A percentile compares a stretch with the other conserved stretches of the same genome.
Conservation (phyloP, 2,113 vertebrate genomes). For the Oryzias javanicus region DNA sequence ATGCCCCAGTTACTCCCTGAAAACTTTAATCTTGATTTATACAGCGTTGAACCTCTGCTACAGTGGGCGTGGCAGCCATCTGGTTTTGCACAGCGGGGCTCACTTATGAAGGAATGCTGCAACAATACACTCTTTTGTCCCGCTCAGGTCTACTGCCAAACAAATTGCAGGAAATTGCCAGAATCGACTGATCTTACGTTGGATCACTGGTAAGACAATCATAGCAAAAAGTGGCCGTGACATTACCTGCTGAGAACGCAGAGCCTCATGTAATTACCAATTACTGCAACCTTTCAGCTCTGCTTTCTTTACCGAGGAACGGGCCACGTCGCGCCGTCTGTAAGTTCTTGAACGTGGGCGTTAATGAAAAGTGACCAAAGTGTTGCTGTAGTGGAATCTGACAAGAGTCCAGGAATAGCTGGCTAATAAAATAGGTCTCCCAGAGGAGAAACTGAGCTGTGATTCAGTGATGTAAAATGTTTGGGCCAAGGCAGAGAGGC, state of each 20-base stretch:
- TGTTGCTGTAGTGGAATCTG: slow-evolving; percentile 57
- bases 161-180: slow-evolving; percentile 50
- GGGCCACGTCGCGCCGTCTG: slow-evolving; percentile 11
- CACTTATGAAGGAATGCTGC: slow-evolving; percentile 39
- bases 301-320: slow-evolving; percentile 32
- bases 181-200: slow-evolving; percentile 37
- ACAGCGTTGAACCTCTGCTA: slow-evolving; percentile 22
- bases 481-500: slow-evolving; percentile 35
- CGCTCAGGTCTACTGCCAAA: slow-evolving; percentile 27
- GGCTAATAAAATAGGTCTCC: slow-evolving; percentile 58
- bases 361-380: slow-evolving; percentile 69
- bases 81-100: slow-evolving; percentile 32
- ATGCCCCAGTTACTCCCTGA: slow-evolving; percentile 37
- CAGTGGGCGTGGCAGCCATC: slow-evolving; percentile 33
- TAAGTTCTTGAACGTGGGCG: slow-evolving; percentile 43
- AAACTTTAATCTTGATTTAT: slow-evolving; percentile 36
- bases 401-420: slow-evolving; percentile 71
- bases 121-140: slow-evolving; percentile 56
- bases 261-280: slow-evolving; percentile 48
- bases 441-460: slow-evolving; percentile 44
- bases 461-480: slow-evolving; percentile 72
- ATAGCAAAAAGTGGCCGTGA: slow-evolving; percentile 49
- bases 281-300: slow-evolving; percentile 31
- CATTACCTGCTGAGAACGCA: slow-evolving; percentile 44
- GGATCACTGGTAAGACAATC: slow-evolving; percentile 43